These are phyloP conservation scores for Pinctada fucata DNA, from an alignment of 2,888 invertebrate species.

Conservation along the genomic window DNA sequence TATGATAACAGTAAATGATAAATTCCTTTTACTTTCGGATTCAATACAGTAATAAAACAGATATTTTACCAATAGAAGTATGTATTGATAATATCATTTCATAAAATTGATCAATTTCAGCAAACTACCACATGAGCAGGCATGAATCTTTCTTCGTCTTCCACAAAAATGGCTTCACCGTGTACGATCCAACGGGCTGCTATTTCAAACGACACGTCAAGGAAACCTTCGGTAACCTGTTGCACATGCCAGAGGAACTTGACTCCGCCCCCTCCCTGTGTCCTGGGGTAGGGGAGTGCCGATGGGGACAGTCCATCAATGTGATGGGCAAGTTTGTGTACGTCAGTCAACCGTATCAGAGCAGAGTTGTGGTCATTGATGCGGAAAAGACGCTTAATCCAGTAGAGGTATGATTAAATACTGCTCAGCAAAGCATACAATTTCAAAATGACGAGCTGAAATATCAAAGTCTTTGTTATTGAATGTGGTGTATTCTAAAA, in stretches of 20 bases:
- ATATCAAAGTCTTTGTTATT: too few relatives aligned
- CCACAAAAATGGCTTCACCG: slow-evolving; percentile 86
- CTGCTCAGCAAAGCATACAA: too few relatives aligned
- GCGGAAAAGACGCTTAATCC: slow-evolving; percentile 78
- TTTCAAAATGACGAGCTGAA: too few relatives aligned
- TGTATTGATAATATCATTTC: too few relatives aligned
- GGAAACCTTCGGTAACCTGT: slow-evolving; percentile 84
- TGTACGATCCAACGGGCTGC: slow-evolving; percentile 85
- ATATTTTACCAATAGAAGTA: too few relatives aligned
- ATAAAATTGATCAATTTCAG: too few relatives aligned
- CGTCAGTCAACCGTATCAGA: slow-evolving; percentile 84
- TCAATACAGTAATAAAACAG: too few relatives aligned
- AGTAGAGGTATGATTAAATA: slow-evolving; percentile 63
- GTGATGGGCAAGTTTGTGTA: slow-evolving; percentile 85
- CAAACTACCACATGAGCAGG: neutral
- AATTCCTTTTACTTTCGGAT: too few relatives aligned
- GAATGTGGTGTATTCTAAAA: too few relatives aligned
- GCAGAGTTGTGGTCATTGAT: slow-evolving; percentile 85
- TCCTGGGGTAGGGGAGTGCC: slow-evolving; percentile 79
- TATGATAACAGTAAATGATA: too few relatives aligned
- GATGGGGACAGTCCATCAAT: slow-evolving; percentile 85
- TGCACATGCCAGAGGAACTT: slow-evolving; percentile 67
- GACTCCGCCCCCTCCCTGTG: slow-evolving; percentile 76
- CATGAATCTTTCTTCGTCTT: slow-evolving; percentile 85
- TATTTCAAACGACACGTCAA: slow-evolving; percentile 84